These are phyloP conservation scores for Anguilla rostrata DNA, from an alignment of 2,113 vertebrate genomes.

Conservation along the genomic window DNA sequence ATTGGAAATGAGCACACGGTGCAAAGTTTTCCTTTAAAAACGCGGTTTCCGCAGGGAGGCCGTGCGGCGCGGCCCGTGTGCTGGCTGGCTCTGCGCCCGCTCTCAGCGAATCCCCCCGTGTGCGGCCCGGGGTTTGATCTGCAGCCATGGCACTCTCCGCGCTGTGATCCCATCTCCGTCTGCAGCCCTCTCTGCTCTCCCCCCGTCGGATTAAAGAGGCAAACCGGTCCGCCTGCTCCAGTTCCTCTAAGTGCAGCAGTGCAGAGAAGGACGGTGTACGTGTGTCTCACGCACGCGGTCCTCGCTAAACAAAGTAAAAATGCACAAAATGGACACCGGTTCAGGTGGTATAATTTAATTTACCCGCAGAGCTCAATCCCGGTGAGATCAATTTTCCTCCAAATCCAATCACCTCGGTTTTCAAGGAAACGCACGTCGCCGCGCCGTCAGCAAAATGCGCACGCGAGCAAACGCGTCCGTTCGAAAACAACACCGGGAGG, in stretches of 20 bases:
- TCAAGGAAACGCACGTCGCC: constrained; percentile 29
- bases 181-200: too few relatives aligned
- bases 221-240: too few relatives aligned
- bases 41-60: not conserved
- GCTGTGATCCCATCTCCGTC: too few relatives aligned
- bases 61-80: too few relatives aligned
- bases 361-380: constrained; percentile 30
- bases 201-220: too few relatives aligned
- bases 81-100: too few relatives aligned
- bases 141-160: too few relatives aligned
- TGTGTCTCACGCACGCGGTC: constrained; percentile 25
- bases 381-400: constrained; percentile 41
- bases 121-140: too few relatives aligned
- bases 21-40: not conserved
- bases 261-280: constrained; percentile 35
- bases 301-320: constrained; percentile 36
- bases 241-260: constrained; percentile 7
- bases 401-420: constrained; percentile 49
- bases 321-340: constrained; percentile 30
- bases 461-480: constrained; percentile 5
- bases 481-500: constrained; percentile 12
- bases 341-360: constrained; percentile 43
- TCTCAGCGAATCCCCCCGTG: too few relatives aligned
- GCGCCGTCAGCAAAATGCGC: constrained; percentile 41
- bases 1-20: not conserved